Evolutionary conservation across 2,888 invertebrate species (phyloP).

Genomic region (Cerastoderma edule): DNA sequence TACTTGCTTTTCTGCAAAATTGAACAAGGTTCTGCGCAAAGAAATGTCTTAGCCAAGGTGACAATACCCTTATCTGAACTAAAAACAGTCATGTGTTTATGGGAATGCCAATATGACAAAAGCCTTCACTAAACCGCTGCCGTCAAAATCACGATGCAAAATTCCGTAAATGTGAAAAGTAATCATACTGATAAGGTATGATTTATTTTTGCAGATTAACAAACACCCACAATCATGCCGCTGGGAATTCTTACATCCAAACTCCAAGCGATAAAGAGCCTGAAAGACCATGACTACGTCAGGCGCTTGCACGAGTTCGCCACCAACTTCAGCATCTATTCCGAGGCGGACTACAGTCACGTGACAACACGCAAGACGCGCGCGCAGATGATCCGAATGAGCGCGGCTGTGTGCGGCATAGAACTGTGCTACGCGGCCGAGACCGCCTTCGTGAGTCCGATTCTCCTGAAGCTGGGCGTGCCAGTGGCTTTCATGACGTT

Average conservation of each 20-base stretch:
- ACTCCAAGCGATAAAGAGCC: slow-evolving; percentile 73
- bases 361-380: slow-evolving; percentile 83
- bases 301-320: slow-evolving; percentile 60
- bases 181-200: no score
- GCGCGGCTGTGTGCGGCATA: slow-evolving; percentile 98
- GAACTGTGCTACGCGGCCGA: slow-evolving; percentile 99
- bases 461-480: slow-evolving; percentile 94
- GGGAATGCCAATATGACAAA: no score
- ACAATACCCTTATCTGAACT: no score
- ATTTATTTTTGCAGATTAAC: slow-evolving; percentile 1
- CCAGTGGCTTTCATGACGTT: slow-evolving; percentile 97
- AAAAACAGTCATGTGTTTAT: no score
- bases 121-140: no score
- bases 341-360: slow-evolving; percentile 59
- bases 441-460: slow-evolving; percentile 98
- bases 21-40: no score
- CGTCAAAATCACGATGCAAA: no score
- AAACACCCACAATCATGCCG: slow-evolving; percentile 68
- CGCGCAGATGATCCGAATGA: slow-evolving; percentile 89
- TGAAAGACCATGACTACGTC: slow-evolving; percentile 62
- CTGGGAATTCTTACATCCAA: slow-evolving; percentile 77
- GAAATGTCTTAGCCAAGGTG: no score
- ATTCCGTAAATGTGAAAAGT: no score
- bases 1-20: no score
- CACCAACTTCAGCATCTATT: slow-evolving; percentile 34